Percentiles rank a stretch among this genome's conserved stretches.
phyloP scores from a whole-genome alignment of 2,797 vertebrate genomes.

The Miichthys miiuy region DNA sequence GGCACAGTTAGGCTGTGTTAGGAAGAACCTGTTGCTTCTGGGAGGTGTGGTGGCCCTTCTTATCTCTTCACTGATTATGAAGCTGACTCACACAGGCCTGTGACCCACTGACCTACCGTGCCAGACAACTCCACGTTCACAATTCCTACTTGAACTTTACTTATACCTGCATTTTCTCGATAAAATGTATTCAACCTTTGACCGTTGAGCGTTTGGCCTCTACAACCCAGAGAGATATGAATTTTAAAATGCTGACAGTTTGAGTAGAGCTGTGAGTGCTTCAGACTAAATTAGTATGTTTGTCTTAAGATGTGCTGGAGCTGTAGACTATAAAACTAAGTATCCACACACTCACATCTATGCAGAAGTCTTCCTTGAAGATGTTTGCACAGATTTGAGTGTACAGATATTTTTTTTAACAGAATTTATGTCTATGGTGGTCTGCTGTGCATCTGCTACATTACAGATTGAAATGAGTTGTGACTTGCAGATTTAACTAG shows the following conservation, averaged over 20 bases:
- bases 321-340: too few species aligned
- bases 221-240: not conserved
- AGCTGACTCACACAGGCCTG: not conserved
- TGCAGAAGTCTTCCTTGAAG: too few species aligned
- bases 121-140: not conserved
- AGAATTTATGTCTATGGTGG: not conserved
- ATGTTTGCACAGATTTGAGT: too few species aligned
- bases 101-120: slow-evolving; percentile 41
- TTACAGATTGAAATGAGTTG: not conserved
- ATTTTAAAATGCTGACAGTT: not conserved
- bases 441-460: not conserved
- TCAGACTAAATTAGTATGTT: not conserved
- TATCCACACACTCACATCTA: too few species aligned
- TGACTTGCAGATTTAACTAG: slow-evolving; percentile 8
- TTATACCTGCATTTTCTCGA: not conserved
- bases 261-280: not conserved
- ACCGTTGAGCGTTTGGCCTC: not conserved
- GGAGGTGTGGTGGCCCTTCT: not conserved
- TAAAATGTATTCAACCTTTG: not conserved
- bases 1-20: slow-evolving; percentile 46
- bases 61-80: not conserved
- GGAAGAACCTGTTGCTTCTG: slow-evolving; percentile 41
- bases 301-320: too few species aligned
- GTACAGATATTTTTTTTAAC: too few species aligned
- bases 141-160: not conserved